Percentiles rank a stretch among this genome's conserved stretches.
Conservation (phyloP, 2,888 invertebrate species). For the Cataglyphis rosenhaueri region DNA sequence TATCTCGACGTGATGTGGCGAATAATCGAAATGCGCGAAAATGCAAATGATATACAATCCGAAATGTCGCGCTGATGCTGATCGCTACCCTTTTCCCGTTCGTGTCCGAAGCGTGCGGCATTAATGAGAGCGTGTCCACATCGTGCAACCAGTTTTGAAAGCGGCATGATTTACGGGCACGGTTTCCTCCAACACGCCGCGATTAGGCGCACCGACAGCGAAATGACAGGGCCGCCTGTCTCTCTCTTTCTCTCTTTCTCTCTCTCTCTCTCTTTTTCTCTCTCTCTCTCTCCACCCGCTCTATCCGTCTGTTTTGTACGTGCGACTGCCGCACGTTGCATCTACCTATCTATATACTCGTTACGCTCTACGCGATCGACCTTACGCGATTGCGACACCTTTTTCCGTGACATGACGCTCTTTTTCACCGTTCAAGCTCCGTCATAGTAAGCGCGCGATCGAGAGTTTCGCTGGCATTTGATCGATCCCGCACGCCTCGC, state of each 20-base stretch:
- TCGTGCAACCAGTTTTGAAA: slow-evolving; percentile 70
- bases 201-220: slow-evolving; percentile 61
- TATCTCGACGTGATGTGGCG: not conserved
- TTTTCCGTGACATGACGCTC: slow-evolving; percentile 21
- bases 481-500: slow-evolving; percentile 43
- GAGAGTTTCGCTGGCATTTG: slow-evolving; percentile 41
- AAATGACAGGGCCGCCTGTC: slow-evolving; percentile 48
- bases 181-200: slow-evolving; percentile 57
- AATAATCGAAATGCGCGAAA: not conserved
- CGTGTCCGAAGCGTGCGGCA: slow-evolving; percentile 65
- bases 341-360: slow-evolving; percentile 27
- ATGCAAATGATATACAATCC: slow-evolving; percentile 27
- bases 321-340: slow-evolving; percentile 11
- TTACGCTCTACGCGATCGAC: slow-evolving; percentile 41
- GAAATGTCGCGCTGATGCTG: slow-evolving; percentile 59
- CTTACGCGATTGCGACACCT: slow-evolving; percentile 46
- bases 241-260: not conserved
- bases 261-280: not conserved
- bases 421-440: slow-evolving; percentile 33
- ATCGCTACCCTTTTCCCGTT: slow-evolving; percentile 20
- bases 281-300: not conserved
- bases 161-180: slow-evolving; percentile 66
- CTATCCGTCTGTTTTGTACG: not conserved
- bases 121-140: slow-evolving; percentile 68
- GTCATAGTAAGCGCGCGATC: slow-evolving; percentile 17